Percentiles rank a stretch among this genome's conserved stretches.
Conservation (phyloP, 2,113 vertebrate genomes). For the Spea multiplicata region DNA sequence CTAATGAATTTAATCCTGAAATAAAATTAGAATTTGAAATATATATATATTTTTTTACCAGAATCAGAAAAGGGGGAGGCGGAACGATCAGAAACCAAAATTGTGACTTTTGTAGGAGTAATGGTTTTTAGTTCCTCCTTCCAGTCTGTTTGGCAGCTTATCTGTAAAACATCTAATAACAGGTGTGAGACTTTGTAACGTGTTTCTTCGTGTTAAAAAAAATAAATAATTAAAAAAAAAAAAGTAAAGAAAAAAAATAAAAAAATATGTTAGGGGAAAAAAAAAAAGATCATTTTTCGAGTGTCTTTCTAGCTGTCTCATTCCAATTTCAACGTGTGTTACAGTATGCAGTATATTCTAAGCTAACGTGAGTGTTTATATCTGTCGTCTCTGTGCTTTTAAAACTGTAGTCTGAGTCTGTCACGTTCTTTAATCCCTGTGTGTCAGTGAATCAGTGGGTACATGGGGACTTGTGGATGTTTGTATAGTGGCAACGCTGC, state of each 20-base stretch:
- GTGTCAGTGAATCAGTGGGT: constrained; percentile 98
- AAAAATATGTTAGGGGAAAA: constrained; percentile 54
- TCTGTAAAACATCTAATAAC: constrained; percentile 47
- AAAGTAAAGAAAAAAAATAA: too few relatives aligned
- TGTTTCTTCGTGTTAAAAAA: constrained; percentile 66
- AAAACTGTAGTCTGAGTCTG: constrained; percentile 83
- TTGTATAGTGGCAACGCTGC: constrained; percentile 98
- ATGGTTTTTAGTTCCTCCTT: constrained; percentile 38
- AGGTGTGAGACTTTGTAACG: constrained; percentile 48
- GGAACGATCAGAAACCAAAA: constrained; percentile 37
- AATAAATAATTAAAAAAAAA: constrained; percentile 88
- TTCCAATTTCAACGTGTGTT: constrained; percentile 98
- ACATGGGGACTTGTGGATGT: constrained; percentile 95
- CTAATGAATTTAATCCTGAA: background rate
- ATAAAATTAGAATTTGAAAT: background rate
- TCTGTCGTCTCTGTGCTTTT: constrained; percentile 98
- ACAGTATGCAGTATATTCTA: constrained; percentile 99
- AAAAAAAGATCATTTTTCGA: constrained; percentile 74
- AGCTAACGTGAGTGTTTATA: constrained; percentile 97
- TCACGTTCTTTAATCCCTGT: constrained; percentile 79
- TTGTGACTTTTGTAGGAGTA: constrained; percentile 41
- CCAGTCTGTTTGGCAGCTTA: constrained; percentile 48
- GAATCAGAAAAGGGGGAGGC: background rate
- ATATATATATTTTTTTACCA: constrained; percentile 6
- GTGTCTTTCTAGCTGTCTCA: constrained; percentile 96